Percentiles rank a stretch among this genome's conserved stretches.
phyloP scores from a whole-genome alignment of 2,888 invertebrate genomes.

The Hermaeophaga mercurialis region DNA sequence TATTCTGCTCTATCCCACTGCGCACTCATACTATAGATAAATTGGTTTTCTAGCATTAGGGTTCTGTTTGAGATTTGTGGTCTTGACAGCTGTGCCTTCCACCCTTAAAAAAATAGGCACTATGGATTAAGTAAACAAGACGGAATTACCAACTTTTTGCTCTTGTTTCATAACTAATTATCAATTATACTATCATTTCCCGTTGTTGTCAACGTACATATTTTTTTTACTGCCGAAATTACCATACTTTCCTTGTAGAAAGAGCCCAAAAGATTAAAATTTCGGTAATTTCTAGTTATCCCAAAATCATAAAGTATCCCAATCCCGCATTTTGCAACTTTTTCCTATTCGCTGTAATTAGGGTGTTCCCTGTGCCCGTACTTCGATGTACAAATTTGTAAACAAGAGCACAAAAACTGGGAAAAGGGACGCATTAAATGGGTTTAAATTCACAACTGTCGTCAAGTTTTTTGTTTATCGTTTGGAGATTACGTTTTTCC shows the following conservation, averaged over 20 bases:
- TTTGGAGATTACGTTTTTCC: slow-evolving; percentile 12
- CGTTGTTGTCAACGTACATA: too few relatives aligned
- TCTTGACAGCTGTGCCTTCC: too few relatives aligned
- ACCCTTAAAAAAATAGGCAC: too few relatives aligned
- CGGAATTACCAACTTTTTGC: too few relatives aligned
- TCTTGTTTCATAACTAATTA: too few relatives aligned
- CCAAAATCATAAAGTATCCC: slow-evolving; percentile 11
- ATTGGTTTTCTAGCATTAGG: too few relatives aligned
- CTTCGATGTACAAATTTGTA: slow-evolving; percentile 13
- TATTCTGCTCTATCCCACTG: too few relatives aligned
- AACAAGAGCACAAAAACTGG: slow-evolving; percentile 17
- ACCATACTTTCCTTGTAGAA: slow-evolving; percentile 12
- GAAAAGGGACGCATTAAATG: slow-evolving; percentile 10
- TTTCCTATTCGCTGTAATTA: slow-evolving; percentile 3
- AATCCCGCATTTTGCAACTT: slow-evolving; percentile 7
- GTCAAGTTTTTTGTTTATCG: slow-evolving; percentile 15
- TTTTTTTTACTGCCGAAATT: slow-evolving; percentile 3
- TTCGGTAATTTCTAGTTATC: slow-evolving; percentile 16
- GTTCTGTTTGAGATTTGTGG: too few relatives aligned
- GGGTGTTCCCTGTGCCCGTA: neutral
- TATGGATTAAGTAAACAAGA: too few relatives aligned
- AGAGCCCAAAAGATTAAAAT: slow-evolving; percentile 11
- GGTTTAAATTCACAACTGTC: slow-evolving; percentile 23
- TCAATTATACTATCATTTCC: too few relatives aligned
- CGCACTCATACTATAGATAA: too few relatives aligned